Evolutionary conservation across 2,113 vertebrate species (phyloP), one percentile per base, ranked within the genome.

Genomic region (Chinchilla lanigera): DNA sequence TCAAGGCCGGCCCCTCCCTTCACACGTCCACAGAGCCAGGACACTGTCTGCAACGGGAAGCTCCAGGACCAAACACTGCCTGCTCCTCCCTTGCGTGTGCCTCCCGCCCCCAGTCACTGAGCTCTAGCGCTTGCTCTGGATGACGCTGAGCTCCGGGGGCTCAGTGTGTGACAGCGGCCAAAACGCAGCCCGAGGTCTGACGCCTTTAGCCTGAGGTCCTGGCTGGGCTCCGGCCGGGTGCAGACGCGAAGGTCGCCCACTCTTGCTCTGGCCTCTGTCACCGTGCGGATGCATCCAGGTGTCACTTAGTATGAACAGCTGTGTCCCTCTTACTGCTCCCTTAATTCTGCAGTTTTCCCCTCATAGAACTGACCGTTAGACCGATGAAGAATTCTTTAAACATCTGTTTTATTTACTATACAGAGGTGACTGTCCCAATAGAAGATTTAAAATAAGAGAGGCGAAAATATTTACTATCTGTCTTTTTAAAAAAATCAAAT

Each of bases 151-250:
- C 11, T 24, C 35, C 26, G 1, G 1, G 1, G 14, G 67, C 67
- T 24, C 60, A 41, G 11, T 28, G 41, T 16, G 13, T 5, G n/a
- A 65, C 28, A 38, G 44, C 6, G 30, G 60, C 28, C 77, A 30
- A 22, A 67, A 4, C 1, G 8, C 13, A 19, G 0, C 38, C 33
- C 0, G 24, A 17, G 7, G 1, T 6, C 3, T 6, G 30, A 22
- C 26, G 56, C 12, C 47, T 10, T 60, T 2, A 38, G 35, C 75
- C 17, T 22, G 17, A 17, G 1, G 4, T 8, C 38, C 54, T 19
- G 10, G 47, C 5, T 1, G 1, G 41, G 30, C 26, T 4, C n/a
- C 22, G 0, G 41, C 11, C 9, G 5, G 14, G n/a, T 26, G n/a
- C 35, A 24, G 47, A 71, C 28, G 4, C 41, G 5, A 0, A 3